Evolutionary conservation across 2,113 vertebrate species (phyloP), one percentile per base, ranked within the genome.

Genomic region (Phasianus colchicus): DNA sequence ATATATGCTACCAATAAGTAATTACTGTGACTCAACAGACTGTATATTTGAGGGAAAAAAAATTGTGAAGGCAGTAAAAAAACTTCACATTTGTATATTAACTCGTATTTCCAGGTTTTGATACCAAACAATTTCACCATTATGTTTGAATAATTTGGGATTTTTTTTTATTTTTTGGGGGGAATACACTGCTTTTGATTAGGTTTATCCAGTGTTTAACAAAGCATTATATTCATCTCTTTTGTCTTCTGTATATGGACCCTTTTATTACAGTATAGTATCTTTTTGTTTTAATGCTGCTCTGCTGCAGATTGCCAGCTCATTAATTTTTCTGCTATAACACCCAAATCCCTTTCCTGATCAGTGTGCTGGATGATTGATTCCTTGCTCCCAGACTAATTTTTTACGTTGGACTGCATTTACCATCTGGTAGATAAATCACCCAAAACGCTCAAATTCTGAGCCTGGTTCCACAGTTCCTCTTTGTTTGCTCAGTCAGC

Each of bases 391-490:
- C 80, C 88, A 95, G 92, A 95, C 94, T 95, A 80, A 95, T 96
- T 95, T 95, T 96, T 96, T 95, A 96, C 95, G 78, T 95, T 88
- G 91, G 94, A 83, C 95, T 95, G 94, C 95, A 88, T 96, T 97
- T 94, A 95, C 95, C 95, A 96, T 96, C 96, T 96, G 96, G 90
- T 95, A 95, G 76, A 95, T 93, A 96, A 96, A 96, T 96, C 94
- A 95, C 75, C 90, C 92, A 90, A 94, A 95, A 95, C 80, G 78
- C 73, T 95, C 90, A 58, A 95, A 93, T 94, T 93, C 3, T 0
- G 73, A 94, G 88, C 38, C 85, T 90, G 86, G 45, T 94, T 96
- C 76, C 90, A 96, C 79, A 86, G 67, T 90, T 93, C 73, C 40
- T 95, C 89, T 95, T 93, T 95, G 66, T 94, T 96, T 95, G 76